phyloP scores from a whole-genome alignment of 2,888 invertebrate species.

The Cybosia mesomella region DNA sequence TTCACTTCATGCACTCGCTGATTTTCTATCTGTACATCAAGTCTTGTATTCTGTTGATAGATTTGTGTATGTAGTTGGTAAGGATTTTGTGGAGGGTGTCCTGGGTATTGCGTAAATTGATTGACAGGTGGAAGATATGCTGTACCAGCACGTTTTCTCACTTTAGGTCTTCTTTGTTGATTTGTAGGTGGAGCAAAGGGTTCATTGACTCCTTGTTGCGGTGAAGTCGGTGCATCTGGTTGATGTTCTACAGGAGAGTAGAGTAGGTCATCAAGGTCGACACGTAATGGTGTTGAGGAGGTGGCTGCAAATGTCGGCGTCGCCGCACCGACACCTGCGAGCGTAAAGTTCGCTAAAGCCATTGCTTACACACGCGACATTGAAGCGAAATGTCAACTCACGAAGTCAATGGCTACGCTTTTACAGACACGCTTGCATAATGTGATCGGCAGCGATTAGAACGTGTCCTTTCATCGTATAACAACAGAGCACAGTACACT shows the following conservation, averaged over 20 bases:
- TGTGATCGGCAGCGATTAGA: conserved; percentile 67
- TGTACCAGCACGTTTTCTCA: conserved; percentile 80
- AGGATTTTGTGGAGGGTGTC: conserved; percentile 75
- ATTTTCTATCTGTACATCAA: conserved; percentile 75
- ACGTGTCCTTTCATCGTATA: conserved; percentile 71
- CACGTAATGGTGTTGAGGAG: conserved; percentile 69
- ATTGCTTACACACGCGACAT: conserved; percentile 77
- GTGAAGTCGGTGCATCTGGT: conserved; percentile 42
- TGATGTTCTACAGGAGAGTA: conserved; percentile 79
- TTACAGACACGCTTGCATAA: conserved; percentile 74
- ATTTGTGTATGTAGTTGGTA: conserved; percentile 77
- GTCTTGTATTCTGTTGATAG: conserved; percentile 77
- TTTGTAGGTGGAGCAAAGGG: conserved; percentile 72
- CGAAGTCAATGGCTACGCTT: conserved; percentile 65
- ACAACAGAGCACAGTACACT: conserved; percentile 66
- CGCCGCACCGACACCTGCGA: conserved; percentile 69
- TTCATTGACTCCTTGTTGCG: conserved; percentile 56
- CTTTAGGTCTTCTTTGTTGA: conserved; percentile 70
- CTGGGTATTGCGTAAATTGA: conserved; percentile 78
- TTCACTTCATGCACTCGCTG: conserved; percentile 77
- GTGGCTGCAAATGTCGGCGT: conserved; percentile 72
- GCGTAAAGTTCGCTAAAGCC: conserved; percentile 82
- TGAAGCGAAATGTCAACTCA: conserved; percentile 74
- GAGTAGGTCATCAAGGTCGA: conserved; percentile 76
- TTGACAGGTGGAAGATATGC: conserved; percentile 80